Base-by-base conservation (phyloP, 2,113 vertebrate species). In the Pogonocichla stellata region DNA sequence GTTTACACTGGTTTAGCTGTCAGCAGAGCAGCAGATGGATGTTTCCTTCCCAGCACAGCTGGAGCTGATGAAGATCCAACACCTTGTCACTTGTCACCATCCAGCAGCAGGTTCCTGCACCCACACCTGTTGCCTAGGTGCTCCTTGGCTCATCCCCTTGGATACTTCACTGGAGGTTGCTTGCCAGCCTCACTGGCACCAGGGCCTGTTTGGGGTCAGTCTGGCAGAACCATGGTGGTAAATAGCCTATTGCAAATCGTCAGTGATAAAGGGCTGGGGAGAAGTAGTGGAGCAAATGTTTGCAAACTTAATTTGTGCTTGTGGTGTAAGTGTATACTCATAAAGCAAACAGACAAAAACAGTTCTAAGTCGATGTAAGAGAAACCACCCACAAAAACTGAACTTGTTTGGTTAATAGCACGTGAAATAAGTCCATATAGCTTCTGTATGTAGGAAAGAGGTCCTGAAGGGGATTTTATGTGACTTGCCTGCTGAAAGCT, bases 71-170 rank as follows among this genome's bases (percentile, higher is more conserved):
- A 57, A 92, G 70, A 65, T 40, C 22, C 2, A 26, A 26, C 2
- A 0, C 73, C 61, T 29, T 0, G 0, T 19, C 24, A 29, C 62
- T 45, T 33, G 50, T 42, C 62, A 28, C 20, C 48, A 31, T 22
- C 43, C 81, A 48, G 85, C 57, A 85, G 87, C 61, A 53, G 36
- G 36, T 53, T 19, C 13, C 28, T 28, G 48, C 24, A 33, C 42
- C 64, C 64, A 40, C 69, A 51, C 5, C 31, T 26, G 6, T 47
- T 54, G 60, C 8, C 40, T 9, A 29, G 45, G 18, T 50, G 34
- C 54, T 73, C 45, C 45, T 58, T 19, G 60, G 34, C 38, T 83
- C 10, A 3, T n/a, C 25, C 36, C 42, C 29, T 57, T 26, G 61
- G 47, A 61, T 8, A 6, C 42, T 51, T 64, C 29, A 11, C 22